phyloP scores from a whole-genome alignment of 2,888 invertebrate genomes.

The Argyresthia goedartella region DNA sequence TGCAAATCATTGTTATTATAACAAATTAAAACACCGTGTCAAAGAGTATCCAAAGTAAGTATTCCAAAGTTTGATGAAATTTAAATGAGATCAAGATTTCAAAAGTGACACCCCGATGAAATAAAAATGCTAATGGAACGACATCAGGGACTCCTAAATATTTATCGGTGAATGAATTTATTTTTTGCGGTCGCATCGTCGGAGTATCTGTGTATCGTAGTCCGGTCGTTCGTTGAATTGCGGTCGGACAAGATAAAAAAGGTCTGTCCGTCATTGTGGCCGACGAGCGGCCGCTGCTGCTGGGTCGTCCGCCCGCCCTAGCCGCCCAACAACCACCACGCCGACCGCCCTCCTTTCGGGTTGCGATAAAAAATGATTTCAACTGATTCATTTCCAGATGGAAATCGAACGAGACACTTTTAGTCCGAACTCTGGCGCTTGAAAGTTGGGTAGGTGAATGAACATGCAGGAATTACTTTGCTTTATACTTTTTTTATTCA shows the following conservation, averaged over 20 bases:
- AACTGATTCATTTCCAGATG: slow-evolving; percentile 1
- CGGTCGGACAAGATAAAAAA: slow-evolving; percentile 65
- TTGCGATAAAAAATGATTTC: slow-evolving; percentile 36
- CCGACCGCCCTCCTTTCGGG: slow-evolving; percentile 12
- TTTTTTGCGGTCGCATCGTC: background rate
- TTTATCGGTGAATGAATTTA: background rate
- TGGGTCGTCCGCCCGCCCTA: slow-evolving; percentile 16
- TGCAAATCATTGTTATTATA: too few relatives aligned
- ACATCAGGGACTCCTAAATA: background rate
- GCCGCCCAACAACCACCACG: too few relatives aligned
- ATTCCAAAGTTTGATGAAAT: background rate
- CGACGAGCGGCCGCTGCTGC: slow-evolving; percentile 50
- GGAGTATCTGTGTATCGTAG: slow-evolving; percentile 16
- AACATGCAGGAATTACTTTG: too few relatives aligned
- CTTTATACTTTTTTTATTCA: too few relatives aligned
- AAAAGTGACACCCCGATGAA: background rate
- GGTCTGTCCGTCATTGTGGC: slow-evolving; percentile 66
- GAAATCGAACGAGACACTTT: too few relatives aligned
- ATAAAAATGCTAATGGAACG: background rate
- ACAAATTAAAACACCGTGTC: too few relatives aligned
- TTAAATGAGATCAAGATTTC: background rate
- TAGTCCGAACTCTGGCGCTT: too few relatives aligned
- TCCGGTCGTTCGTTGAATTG: slow-evolving; percentile 58
- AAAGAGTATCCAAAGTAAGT: too few relatives aligned
- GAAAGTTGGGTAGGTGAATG: too few relatives aligned